phyloP scores from a whole-genome alignment of 2,797 vertebrate genomes.

The Typhlichthys eigenmanni region DNA sequence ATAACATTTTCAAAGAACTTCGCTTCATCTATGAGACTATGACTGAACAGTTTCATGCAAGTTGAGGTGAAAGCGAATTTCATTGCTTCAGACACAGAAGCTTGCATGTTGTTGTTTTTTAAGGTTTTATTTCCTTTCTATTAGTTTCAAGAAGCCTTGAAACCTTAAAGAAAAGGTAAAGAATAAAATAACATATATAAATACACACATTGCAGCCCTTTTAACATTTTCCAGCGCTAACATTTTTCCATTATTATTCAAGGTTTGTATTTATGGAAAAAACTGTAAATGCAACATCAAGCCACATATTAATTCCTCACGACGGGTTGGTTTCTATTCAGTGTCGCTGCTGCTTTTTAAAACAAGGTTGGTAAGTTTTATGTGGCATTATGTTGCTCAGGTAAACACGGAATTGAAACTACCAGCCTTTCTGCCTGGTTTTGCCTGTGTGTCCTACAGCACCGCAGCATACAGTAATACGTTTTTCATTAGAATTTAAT shows the following conservation, averaged over 20 bases:
- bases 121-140: neutral
- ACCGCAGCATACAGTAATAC: slow-evolving; percentile 36
- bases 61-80: neutral
- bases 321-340: no score
- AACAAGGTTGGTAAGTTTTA: no score
- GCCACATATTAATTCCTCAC: no score
- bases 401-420: slow-evolving; percentile 30
- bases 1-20: neutral
- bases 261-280: no score
- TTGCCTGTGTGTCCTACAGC: slow-evolving; percentile 55
- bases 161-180: neutral
- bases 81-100: neutral
- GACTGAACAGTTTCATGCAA: neutral
- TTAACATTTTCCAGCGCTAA: no score
- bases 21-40: neutral
- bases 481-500: slow-evolving; percentile 56
- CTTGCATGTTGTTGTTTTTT: no score
- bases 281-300: no score
- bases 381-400: no score
- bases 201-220: neutral
- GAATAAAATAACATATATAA: neutral
- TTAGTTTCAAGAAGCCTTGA: neutral
- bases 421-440: slow-evolving; percentile 33
- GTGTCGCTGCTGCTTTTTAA: no score
- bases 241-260: no score